phyloP scores from a whole-genome alignment of 2,797 vertebrate genomes.

The Aldrovandia affinis region DNA sequence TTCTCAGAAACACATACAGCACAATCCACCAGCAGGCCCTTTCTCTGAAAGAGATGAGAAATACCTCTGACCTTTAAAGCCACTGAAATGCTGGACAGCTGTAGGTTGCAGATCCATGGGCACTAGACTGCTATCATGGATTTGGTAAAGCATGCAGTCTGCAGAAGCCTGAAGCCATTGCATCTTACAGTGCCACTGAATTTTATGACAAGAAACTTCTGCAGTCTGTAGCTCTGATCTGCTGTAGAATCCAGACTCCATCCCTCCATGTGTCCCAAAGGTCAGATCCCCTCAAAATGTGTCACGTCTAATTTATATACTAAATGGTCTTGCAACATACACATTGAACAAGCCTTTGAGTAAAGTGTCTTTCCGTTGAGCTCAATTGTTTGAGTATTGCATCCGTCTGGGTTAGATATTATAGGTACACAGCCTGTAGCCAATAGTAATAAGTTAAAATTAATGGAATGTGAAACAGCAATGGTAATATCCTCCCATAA shows the following conservation, averaged over 20 bases:
- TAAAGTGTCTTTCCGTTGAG: background rate
- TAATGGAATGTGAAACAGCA: no score
- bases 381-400: background rate
- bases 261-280: background rate
- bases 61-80: slow-evolving; percentile 15
- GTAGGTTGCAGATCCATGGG: background rate
- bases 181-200: background rate
- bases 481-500: no score
- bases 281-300: background rate
- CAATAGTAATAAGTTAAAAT: no score
- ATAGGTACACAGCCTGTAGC: no score
- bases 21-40: background rate
- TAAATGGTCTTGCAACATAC: background rate
- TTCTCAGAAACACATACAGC: slow-evolving; percentile 17
- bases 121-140: background rate
- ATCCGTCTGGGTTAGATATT: background rate
- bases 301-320: background rate
- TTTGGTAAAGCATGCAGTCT: background rate
- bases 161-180: background rate
- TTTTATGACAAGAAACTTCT: background rate
- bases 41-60: slow-evolving; percentile 54
- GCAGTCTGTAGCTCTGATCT: background rate
- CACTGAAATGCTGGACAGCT: background rate
- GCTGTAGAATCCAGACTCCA: background rate
- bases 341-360: background rate